Percentiles rank a stretch among this genome's conserved stretches.
phyloP scores from a whole-genome alignment of 2,888 invertebrate species.

The Odiellus spinosus region DNA sequence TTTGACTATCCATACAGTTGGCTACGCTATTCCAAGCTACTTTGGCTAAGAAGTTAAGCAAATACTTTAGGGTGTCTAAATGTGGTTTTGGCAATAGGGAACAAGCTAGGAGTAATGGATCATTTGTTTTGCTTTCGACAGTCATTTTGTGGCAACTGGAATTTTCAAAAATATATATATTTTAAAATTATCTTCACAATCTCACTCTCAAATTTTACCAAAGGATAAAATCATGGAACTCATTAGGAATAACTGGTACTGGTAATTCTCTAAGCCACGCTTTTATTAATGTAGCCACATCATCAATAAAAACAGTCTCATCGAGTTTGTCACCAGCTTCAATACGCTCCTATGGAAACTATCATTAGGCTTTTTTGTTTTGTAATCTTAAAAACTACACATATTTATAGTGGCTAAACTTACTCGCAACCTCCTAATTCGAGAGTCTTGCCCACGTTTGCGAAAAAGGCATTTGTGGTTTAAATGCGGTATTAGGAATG shows the following conservation, averaged over 20 bases:
- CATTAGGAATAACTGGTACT: constrained; percentile 58
- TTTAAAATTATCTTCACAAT: background rate
- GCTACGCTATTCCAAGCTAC: constrained; percentile 49
- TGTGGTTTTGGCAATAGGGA: constrained; percentile 57
- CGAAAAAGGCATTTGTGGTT: no score
- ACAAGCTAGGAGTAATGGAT: constrained; percentile 49
- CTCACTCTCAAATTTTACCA: constrained; percentile 19
- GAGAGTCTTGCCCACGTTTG: no score
- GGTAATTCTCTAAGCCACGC: constrained; percentile 68
- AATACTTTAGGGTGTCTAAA: constrained; percentile 59
- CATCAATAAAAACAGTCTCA: constrained; percentile 52
- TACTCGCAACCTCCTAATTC: no score
- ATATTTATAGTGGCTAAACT: no score
- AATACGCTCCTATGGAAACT: no score
- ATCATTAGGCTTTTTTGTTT: no score
- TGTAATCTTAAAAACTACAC: no score
- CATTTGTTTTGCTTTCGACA: constrained; percentile 37
- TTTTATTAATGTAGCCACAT: constrained; percentile 71
- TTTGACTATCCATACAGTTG: constrained; percentile 69
- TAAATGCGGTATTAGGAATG: no score
- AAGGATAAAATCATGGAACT: constrained; percentile 58
- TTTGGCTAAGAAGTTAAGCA: constrained; percentile 49
- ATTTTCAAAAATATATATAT: constrained; percentile 7
- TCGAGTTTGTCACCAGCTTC: constrained; percentile 54
- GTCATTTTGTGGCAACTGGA: constrained; percentile 31